phyloP scores from a whole-genome alignment of 2,113 vertebrate genomes.

The Strix uralensis region DNA sequence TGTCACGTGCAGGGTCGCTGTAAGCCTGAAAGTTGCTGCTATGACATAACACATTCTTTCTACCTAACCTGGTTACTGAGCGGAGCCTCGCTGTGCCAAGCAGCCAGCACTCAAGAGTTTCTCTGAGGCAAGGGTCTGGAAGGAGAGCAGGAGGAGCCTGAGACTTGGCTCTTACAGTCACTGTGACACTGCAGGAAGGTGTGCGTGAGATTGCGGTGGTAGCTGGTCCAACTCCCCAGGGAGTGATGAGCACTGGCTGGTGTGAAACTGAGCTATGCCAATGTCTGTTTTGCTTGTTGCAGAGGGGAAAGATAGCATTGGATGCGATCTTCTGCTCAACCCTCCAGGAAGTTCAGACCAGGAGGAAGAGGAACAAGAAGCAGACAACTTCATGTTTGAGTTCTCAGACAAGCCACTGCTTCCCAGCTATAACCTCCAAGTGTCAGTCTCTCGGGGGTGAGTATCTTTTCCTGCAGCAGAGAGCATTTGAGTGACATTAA shows the following conservation, averaged over 20 bases:
- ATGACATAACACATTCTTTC: rapidly evolving
- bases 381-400: constrained; percentile 91
- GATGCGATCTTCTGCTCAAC: constrained; percentile 89
- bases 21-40: neutral
- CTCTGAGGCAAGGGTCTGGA: neutral
- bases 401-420: constrained; percentile 93
- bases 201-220: rapidly evolving
- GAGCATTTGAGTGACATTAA: neutral
- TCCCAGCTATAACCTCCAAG: constrained; percentile 94
- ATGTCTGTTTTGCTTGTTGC: constrained; percentile 24
- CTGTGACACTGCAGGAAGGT: neutral
- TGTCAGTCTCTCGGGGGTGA: constrained; percentile 92
- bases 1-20: neutral
- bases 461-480: constrained; percentile 46
- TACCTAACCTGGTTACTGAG: neutral
- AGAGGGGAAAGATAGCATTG: constrained; percentile 89
- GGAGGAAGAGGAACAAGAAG: constrained; percentile 81
- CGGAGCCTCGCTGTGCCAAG: neutral
- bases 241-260: neutral
- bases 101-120: neutral
- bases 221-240: neutral
- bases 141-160: neutral
- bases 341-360: constrained; percentile 81
- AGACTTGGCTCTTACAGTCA: rapidly evolving
- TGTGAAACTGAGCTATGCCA: neutral